Conservation (phyloP, 2,797 vertebrate genomes). For the Pelochelys cantorii region DNA sequence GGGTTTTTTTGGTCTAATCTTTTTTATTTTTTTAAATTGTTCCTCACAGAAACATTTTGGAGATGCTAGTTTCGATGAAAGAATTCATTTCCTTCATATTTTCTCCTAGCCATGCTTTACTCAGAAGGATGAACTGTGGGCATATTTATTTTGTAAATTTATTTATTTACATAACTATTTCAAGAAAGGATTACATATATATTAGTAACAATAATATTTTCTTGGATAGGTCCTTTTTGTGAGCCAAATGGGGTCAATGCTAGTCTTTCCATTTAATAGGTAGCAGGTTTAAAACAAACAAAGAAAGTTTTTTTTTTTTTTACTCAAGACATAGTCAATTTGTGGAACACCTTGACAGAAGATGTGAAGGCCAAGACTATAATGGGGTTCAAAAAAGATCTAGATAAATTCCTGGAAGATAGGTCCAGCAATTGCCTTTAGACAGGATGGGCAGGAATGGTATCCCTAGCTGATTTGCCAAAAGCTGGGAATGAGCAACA, state of each 20-base stretch:
- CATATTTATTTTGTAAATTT: not conserved
- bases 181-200: not conserved
- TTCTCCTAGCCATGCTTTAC: not conserved
- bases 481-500: too few relatives aligned
- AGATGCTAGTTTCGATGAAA: not conserved
- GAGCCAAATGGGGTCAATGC: not conserved
- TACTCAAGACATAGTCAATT: too few relatives aligned
- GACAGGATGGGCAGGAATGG: too few relatives aligned
- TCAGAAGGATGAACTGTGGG: not conserved
- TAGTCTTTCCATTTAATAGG: not conserved
- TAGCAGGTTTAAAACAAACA: too few relatives aligned
- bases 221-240: not conserved
- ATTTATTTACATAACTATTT: not conserved
- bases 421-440: too few relatives aligned
- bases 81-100: not conserved
- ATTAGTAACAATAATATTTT: not conserved
- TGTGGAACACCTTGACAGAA: too few relatives aligned
- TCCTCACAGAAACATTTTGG: not conserved
- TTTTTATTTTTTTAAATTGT: accelerated
- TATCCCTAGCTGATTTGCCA: too few relatives aligned
- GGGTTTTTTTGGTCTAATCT: not conserved
- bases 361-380: too few relatives aligned
- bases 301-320: too few relatives aligned
- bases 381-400: too few relatives aligned
- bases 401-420: too few relatives aligned